phyloP scores from a whole-genome alignment of 2,797 vertebrate genomes.

The Microctenopoma lineatum region DNA sequence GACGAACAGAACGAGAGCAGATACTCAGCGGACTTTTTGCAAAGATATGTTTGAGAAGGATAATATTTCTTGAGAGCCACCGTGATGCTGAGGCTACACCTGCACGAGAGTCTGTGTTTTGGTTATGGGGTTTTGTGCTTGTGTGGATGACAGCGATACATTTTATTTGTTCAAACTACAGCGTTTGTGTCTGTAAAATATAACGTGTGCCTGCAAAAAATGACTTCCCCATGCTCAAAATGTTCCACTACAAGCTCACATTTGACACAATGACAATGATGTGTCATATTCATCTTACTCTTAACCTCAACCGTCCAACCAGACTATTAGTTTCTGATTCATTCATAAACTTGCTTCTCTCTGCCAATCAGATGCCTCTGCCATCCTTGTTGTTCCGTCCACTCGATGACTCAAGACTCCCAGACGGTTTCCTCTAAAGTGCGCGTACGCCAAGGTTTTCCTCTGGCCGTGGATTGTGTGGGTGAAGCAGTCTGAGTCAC shows the following conservation, averaged over 20 bases:
- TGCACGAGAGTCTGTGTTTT: not conserved
- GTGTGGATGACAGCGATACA: not conserved
- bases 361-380: not conserved
- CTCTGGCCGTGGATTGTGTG: slow-evolving; percentile 24
- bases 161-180: not conserved
- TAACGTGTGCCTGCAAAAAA: too few species aligned
- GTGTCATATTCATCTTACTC: rapidly evolving
- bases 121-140: not conserved
- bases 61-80: slow-evolving; percentile 15
- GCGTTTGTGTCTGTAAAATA: too few species aligned
- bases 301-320: not conserved
- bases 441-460: not conserved
- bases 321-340: slow-evolving; percentile 11
- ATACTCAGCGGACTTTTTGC: slow-evolving; percentile 5
- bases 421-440: slow-evolving; percentile 10
- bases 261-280: not conserved
- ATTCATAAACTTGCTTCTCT: slow-evolving; percentile 26
- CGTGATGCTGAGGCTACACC: not conserved
- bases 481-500: slow-evolving; percentile 29
- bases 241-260: not conserved
- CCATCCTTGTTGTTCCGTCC: not conserved
- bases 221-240: not conserved
- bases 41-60: slow-evolving; percentile 31
- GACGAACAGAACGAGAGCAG: not conserved
- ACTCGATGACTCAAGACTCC: slow-evolving; percentile 43